Evolutionary conservation across 2,113 vertebrate genomes (phyloP).

Genomic region (Ictidomys tridecemlineatus): DNA sequence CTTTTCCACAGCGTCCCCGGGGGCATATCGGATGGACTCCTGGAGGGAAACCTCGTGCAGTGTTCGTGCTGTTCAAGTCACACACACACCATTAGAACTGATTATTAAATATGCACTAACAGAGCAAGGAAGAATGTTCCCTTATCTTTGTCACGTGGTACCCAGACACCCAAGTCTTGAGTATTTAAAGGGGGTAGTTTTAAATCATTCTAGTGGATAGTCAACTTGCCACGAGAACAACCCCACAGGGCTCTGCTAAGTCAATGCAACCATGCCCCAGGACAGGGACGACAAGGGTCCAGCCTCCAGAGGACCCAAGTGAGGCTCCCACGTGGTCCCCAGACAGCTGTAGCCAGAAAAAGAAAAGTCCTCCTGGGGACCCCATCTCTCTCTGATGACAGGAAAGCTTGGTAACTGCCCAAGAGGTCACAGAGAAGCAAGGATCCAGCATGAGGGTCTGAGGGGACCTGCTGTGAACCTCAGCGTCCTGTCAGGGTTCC

Average conservation of each 20-base stretch:
- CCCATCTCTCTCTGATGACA: background rate
- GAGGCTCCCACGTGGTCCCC: background rate
- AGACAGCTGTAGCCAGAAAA: too few relatives aligned
- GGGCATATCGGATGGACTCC: slow-evolving; percentile 97
- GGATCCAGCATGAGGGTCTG: too few relatives aligned
- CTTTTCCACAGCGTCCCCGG: slow-evolving; percentile 95
- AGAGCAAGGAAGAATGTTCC: background rate
- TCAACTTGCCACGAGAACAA: background rate
- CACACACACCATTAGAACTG: background rate
- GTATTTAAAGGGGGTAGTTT: background rate
- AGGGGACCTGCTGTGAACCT: background rate
- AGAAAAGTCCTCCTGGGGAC: background rate
- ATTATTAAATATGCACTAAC: background rate
- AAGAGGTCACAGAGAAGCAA: background rate
- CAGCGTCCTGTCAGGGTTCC: background rate
- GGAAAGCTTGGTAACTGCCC: background rate
- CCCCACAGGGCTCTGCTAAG: background rate
- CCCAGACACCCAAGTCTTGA: background rate
- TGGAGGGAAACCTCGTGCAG: slow-evolving; percentile 96
- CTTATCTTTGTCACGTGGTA: background rate
- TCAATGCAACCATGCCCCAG: background rate
- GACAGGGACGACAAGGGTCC: background rate
- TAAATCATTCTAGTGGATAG: background rate
- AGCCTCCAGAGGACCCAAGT: background rate
- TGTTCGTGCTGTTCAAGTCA: slow-evolving; percentile 88